Evolutionary conservation across 1,140 invertebrate species (phyloP), one percentile per base, ranked within the genome.

Genomic region (Drosophila leontia): DNA sequence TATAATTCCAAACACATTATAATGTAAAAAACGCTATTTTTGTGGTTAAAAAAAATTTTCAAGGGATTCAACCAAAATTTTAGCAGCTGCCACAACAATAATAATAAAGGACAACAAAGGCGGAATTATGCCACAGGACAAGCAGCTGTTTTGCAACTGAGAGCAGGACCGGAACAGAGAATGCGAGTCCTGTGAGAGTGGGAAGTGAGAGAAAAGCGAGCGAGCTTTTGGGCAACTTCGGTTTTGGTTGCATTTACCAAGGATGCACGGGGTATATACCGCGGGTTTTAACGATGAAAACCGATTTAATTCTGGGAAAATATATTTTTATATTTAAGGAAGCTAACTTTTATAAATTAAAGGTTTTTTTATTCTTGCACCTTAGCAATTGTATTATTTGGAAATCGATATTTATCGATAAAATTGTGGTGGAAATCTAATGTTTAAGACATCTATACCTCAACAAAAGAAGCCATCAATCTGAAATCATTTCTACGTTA

Each of bases 101-200:
- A 72, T 57, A 65, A 72, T 57, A 65, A 72, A 59, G 69, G 67
- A 64, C 58, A 79, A 78, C 35, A 68, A 68, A 69, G 34, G 35
- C 69, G 75, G 60, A 81, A 81, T 72, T 67, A 64, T 55, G 65
- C 65, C 60, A 63, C 61, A 74, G 51, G 67, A 59, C 57, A 58
- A 84, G 72, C 81, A 84, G 81, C 81, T 84, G 82, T 78, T 82
- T 41, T 35, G 45, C 44, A 63, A 47, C 45, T 50, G 62, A 63
- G 63, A 74, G 75, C 41, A 17, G 41, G 15, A 39, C 60, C 42
- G 50, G 32, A 35, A 61, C 53, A 51, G 58, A 51, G 48, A 63
- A 57, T 51, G 69, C 39, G 45, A 41, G 59, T 71, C 42, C 64
- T 59, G 65, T 13, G 65, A 23, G 59, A 32, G 42, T 53, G 50